Conservation (phyloP, 2,113 vertebrate genomes). For the Rhabdomys dilectus region DNA sequence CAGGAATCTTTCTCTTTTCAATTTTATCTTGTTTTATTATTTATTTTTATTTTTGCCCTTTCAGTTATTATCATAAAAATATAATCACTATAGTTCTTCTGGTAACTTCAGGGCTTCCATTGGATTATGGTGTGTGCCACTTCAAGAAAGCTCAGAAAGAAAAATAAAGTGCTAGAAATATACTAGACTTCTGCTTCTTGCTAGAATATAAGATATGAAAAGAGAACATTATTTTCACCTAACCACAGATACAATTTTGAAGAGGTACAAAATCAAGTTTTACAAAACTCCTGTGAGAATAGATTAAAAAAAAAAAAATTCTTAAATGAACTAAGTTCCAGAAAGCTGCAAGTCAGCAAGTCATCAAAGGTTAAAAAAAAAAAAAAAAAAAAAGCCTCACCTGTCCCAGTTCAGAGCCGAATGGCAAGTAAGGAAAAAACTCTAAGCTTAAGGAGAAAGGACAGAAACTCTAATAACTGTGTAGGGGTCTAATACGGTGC, state of each 20-base stretch:
- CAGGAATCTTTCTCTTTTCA: neutral
- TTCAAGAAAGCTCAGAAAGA: neutral
- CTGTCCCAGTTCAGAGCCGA: neutral
- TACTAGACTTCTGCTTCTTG: neutral
- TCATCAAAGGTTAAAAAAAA: neutral
- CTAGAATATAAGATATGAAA: neutral
- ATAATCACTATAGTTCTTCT: slow-evolving; percentile 18
- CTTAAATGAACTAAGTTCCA: slow-evolving; percentile 12
- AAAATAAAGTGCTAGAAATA: neutral
- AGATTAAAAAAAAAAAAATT: neutral
- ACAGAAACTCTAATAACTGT: neutral
- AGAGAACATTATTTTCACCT: neutral
- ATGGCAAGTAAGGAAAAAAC: neutral
- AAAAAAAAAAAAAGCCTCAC: neutral
- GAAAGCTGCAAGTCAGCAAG: neutral
- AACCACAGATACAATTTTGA: neutral
- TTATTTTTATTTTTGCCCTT: neutral
- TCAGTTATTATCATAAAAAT: slow-evolving; percentile 1
- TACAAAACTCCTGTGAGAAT: slow-evolving; percentile 12
- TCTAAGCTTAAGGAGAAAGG: neutral
- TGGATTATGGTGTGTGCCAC: neutral
- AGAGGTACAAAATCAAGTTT: slow-evolving; percentile 39
- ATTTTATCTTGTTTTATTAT: neutral
- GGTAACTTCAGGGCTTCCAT: neutral
- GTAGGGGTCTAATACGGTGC: neutral